A percentile compares a stretch with the other conserved stretches of the same genome.
Evolutionary conservation across 2,113 vertebrate genomes (phyloP).

Genomic region (Zeus faber): DNA sequence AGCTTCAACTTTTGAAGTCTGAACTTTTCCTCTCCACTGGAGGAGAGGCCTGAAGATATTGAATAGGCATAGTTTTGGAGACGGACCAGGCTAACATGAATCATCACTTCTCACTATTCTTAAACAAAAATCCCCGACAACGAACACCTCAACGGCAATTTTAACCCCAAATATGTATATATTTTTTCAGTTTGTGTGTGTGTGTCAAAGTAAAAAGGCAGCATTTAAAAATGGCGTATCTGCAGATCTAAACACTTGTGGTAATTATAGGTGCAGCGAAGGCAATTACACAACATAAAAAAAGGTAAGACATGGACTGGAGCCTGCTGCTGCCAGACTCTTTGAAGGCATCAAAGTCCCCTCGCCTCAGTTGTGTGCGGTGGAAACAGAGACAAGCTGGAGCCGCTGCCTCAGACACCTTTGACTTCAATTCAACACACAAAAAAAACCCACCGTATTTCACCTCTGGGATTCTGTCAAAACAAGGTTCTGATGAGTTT

Average conservation of each 20-base stretch:
- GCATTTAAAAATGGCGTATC: neutral
- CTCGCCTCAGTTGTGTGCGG: slow-evolving; percentile 24
- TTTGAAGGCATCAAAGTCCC: slow-evolving; percentile 52
- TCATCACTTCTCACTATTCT: no score
- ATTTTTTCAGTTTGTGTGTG: no score
- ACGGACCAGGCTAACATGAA: no score
- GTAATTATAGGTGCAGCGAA: slow-evolving; percentile 63
- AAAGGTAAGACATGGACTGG: slow-evolving; percentile 21
- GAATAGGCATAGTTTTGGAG: no score
- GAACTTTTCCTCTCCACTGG: no score
- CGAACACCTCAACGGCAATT: no score
- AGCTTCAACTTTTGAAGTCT: no score
- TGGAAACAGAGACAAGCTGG: slow-evolving; percentile 26
- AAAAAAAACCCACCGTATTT: slow-evolving; percentile 10
- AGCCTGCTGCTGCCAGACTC: slow-evolving; percentile 41
- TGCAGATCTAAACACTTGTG: slow-evolving; percentile 49
- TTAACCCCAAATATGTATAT: no score
- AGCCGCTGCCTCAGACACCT: slow-evolving; percentile 32
- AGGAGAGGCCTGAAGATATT: no score
- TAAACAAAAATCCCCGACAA: no score
- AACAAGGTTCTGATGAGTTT: neutral
- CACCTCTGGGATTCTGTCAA: slow-evolving; percentile 15
- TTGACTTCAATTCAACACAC: slow-evolving; percentile 12
- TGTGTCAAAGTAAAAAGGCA: no score
- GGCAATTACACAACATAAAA: slow-evolving; percentile 56